phyloP scores from a whole-genome alignment of 2,888 invertebrate genomes.

The Axea sp. region DNA sequence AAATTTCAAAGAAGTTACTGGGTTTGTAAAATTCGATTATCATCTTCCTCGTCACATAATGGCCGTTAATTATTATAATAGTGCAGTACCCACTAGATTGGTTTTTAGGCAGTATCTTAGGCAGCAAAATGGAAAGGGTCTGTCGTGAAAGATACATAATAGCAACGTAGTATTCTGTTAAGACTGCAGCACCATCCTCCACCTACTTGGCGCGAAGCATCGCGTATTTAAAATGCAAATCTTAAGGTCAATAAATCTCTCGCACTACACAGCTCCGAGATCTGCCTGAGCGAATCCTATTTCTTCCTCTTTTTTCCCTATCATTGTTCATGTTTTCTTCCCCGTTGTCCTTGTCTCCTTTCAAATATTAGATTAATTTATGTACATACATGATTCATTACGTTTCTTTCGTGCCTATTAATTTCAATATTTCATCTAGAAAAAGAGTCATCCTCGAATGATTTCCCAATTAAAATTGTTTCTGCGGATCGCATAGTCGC shows the following conservation, averaged over 20 bases:
- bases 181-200: slow-evolving; percentile 50
- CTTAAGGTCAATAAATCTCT: slow-evolving; percentile 73
- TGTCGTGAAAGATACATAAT: slow-evolving; percentile 51
- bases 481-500: too few species aligned
- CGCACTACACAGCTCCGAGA: slow-evolving; percentile 65
- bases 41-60: too few species aligned
- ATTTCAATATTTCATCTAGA: too few species aligned
- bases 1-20: too few species aligned
- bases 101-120: slow-evolving; percentile 12
- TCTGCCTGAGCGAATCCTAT: slow-evolving; percentile 24
- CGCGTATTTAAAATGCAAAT: slow-evolving; percentile 75
- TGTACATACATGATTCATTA: slow-evolving; percentile 37
- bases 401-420: slow-evolving; percentile 9
- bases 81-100: slow-evolving; percentile 24
- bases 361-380: slow-evolving; percentile 42
- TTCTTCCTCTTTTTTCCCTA: slow-evolving; percentile 27
- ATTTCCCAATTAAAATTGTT: slow-evolving; percentile 8
- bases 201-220: slow-evolving; percentile 65
- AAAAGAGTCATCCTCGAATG: too few species aligned
- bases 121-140: slow-evolving; percentile 35
- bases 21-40: too few species aligned
- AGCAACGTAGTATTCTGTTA: slow-evolving; percentile 49
- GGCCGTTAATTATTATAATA: too few species aligned
- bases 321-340: slow-evolving; percentile 40
- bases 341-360: slow-evolving; percentile 21